phyloP scores from a whole-genome alignment of 2,113 vertebrate species.

The Leiothrix lutea region DNA sequence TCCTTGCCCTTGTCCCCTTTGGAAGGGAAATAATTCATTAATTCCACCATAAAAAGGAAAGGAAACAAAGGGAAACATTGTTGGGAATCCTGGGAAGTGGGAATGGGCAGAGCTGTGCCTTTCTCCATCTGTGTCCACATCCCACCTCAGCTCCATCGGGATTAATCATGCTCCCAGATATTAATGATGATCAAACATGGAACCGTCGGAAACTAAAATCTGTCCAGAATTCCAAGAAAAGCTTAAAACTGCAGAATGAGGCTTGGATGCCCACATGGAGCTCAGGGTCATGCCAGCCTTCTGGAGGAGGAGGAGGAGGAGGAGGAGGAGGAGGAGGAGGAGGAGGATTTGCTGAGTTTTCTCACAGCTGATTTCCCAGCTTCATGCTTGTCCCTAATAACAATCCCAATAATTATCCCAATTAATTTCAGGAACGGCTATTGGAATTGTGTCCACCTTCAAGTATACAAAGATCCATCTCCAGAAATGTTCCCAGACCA shows the following conservation, averaged over 20 bases:
- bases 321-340: neutral
- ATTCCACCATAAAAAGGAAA: neutral
- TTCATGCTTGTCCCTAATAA: neutral
- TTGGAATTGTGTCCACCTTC: neutral
- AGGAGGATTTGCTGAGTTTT: neutral
- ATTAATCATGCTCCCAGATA: neutral
- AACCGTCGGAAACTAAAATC: rapidly evolving
- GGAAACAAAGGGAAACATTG: neutral
- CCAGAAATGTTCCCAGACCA: neutral
- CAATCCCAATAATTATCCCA: neutral
- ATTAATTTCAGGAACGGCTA: neutral
- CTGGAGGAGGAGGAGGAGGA: neutral
- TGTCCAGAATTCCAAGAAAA: neutral
- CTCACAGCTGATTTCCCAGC: neutral
- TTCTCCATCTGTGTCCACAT: neutral
- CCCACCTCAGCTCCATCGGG: too few species aligned
- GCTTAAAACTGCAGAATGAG: neutral
- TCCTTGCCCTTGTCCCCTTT: neutral
- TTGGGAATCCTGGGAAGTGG: neutral
- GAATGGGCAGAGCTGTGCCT: neutral
- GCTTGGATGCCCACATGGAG: neutral
- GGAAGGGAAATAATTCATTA: constrained; percentile 9
- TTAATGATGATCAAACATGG: neutral
- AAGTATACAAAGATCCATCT: neutral
- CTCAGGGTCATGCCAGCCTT: neutral